phyloP scores from a whole-genome alignment of 2,797 vertebrate species.

The Alcedo atthis region DNA sequence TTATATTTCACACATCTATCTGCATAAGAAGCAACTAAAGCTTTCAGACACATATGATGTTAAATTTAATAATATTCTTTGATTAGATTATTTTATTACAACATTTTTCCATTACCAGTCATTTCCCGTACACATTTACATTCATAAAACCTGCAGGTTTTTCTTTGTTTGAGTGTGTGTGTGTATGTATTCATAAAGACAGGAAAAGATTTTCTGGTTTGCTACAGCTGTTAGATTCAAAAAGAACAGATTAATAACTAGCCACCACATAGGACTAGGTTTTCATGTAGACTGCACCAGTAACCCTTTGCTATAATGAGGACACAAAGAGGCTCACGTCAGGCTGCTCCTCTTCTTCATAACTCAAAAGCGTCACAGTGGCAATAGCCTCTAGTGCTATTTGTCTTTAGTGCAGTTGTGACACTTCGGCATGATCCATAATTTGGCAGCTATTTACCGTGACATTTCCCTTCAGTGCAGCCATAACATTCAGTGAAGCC shows the following conservation, averaged over 20 bases:
- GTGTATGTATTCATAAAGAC: conserved; percentile 23
- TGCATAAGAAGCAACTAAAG: conserved; percentile 75
- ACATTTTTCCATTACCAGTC: conserved; percentile 73
- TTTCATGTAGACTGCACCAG: conserved; percentile 65
- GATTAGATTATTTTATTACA: conserved; percentile 76
- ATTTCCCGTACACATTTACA: conserved; percentile 70
- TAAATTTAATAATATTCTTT: conserved; percentile 74
- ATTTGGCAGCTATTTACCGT: conserved; percentile 88
- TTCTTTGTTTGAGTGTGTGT: conserved; percentile 49
- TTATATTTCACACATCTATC: conserved; percentile 77
- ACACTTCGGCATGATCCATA: conserved; percentile 86
- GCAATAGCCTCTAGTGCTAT: conserved; percentile 83
- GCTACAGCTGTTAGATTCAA: conserved; percentile 63
- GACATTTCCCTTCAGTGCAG: conserved; percentile 86
- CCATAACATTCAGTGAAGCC: conserved; percentile 86
- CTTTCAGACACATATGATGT: conserved; percentile 69
- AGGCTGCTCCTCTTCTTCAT: conserved; percentile 80
- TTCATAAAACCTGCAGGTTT: conserved; percentile 69
- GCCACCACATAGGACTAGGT: conserved; percentile 55
- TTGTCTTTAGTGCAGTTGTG: conserved; percentile 86
- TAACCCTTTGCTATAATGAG: conserved; percentile 79
- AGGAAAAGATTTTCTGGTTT: conserved; percentile 44
- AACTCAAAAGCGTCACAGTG: conserved; percentile 82
- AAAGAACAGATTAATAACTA: conserved; percentile 77
- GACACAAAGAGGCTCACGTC: conserved; percentile 80